Conservation (phyloP, 1,140 invertebrate species). For the Pseudomyrmex sp. region DNA sequence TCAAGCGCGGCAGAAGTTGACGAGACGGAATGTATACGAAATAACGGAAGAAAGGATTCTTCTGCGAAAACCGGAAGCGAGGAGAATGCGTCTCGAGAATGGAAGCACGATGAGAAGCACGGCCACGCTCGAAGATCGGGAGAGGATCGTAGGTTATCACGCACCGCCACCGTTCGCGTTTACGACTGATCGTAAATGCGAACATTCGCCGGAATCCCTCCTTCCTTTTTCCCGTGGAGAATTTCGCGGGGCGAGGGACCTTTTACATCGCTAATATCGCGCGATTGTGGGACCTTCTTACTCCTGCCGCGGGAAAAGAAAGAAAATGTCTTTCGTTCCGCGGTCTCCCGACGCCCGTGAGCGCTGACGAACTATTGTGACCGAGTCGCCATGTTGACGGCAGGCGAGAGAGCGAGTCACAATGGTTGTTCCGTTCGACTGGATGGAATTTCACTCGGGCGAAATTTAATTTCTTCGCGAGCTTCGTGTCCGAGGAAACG, state of each 20-base stretch:
- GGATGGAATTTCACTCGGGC: conserved; percentile 70
- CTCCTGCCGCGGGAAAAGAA: conserved; percentile 21
- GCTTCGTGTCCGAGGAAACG: conserved; percentile 63
- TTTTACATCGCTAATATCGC: conserved; percentile 69
- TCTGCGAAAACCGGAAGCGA: conserved; percentile 31
- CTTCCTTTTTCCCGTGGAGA: conserved; percentile 48
- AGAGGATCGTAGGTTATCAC: conserved; percentile 14
- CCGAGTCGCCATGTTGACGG: conserved; percentile 36
- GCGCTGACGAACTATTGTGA: conserved; percentile 76
- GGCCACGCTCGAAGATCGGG: background rate
- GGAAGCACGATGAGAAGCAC: conserved; percentile 47
- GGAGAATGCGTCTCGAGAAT: conserved; percentile 25
- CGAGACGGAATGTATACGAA: conserved; percentile 52
- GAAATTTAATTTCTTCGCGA: conserved; percentile 75
- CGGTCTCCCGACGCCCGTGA: conserved; percentile 32
- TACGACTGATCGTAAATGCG: conserved; percentile 71
- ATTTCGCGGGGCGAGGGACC: conserved; percentile 49
- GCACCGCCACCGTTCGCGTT: conserved; percentile 17
- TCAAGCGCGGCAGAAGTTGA: conserved; percentile 23
- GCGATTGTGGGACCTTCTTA: conserved; percentile 53
- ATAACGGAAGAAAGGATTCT: conserved; percentile 41
- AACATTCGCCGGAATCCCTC: conserved; percentile 6
- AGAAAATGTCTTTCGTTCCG: conserved; percentile 54
- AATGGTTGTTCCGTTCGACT: conserved; percentile 43
- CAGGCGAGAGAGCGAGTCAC: conserved; percentile 50